Evolutionary conservation across 2,888 invertebrate genomes (phyloP).

Genomic region (Axea sp.): DNA sequence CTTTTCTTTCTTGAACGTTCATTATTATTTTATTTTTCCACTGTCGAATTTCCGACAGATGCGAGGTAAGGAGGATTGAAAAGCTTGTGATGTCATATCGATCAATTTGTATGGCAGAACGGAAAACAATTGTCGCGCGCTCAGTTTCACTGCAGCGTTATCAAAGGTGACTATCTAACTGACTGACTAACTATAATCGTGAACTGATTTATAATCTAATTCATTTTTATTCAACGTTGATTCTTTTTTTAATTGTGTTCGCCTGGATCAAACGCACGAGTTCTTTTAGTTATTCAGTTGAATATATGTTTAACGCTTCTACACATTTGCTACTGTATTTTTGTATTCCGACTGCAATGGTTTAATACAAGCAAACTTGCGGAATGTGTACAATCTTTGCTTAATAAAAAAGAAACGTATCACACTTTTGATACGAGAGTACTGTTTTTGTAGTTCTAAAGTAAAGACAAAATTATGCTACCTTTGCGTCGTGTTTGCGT

Average conservation of each 20-base stretch:
- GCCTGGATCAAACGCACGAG: too few species aligned
- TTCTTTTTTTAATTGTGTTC: too few species aligned
- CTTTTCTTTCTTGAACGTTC: not conserved
- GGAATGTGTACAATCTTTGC: constrained; percentile 10
- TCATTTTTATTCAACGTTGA: too few species aligned
- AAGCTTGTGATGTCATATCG: constrained; percentile 12
- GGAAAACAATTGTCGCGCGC: too few species aligned
- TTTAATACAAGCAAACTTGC: constrained; percentile 5
- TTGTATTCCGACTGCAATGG: not conserved
- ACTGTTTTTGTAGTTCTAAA: not conserved
- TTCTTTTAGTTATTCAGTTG: too few species aligned
- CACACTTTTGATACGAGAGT: constrained; percentile 24
- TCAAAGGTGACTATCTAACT: too few species aligned
- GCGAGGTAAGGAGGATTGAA: constrained; percentile 1
- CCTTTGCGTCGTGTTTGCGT: not conserved
- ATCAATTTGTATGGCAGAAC: constrained; percentile 19
- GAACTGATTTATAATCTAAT: too few species aligned
- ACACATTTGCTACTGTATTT: too few species aligned
- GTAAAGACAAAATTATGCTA: constrained; percentile 1
- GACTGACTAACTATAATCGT: too few species aligned
- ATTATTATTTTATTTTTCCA: constrained; percentile 14
- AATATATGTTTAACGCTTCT: too few species aligned
- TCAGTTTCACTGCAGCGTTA: too few species aligned
- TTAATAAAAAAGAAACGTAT: constrained; percentile 18
- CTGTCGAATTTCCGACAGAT: constrained; percentile 26